Evolutionary conservation across 2,888 invertebrate genomes (phyloP).

Genomic region (Tenthredo amoena): DNA sequence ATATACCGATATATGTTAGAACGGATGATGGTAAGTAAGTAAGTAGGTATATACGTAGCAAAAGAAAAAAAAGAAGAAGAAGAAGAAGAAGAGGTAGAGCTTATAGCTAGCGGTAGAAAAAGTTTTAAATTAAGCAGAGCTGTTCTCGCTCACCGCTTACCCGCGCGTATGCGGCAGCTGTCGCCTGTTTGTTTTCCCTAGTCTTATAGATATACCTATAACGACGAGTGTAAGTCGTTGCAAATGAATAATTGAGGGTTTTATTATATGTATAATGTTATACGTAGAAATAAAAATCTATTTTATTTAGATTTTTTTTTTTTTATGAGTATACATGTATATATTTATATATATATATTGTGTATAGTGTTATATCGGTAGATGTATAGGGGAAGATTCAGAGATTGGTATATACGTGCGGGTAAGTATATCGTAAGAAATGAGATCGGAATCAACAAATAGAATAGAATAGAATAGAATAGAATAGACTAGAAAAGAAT

Average conservation of each 20-base stretch:
- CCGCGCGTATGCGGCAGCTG: background rate
- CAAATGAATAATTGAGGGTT: slow-evolving; percentile 5
- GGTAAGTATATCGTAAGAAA: background rate
- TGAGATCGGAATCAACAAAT: background rate
- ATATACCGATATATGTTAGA: background rate
- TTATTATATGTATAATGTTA: too few relatives aligned
- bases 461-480: background rate
- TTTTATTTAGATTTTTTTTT: background rate
- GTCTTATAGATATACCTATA: background rate
- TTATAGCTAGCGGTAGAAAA: slow-evolving; percentile 33
- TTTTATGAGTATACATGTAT: background rate
- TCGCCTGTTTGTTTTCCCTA: slow-evolving; percentile 29
- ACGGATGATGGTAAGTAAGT: background rate
- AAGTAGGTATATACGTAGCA: background rate
- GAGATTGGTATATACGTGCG: background rate
- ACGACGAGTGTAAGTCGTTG: background rate
- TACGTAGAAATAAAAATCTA: too few relatives aligned
- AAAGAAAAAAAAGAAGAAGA: background rate
- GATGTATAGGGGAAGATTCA: background rate
- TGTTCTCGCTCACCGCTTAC: background rate
- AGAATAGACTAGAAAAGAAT: background rate
- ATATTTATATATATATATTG: background rate
- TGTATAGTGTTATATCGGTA: too few relatives aligned
- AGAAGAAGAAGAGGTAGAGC: slow-evolving; percentile 3
- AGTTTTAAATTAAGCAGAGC: slow-evolving; percentile 45